A percentile compares a stretch with the other conserved stretches of the same genome.
Evolutionary conservation across 2,888 invertebrate genomes (phyloP).

Genomic region (Thecocarcelia acutangulata): DNA sequence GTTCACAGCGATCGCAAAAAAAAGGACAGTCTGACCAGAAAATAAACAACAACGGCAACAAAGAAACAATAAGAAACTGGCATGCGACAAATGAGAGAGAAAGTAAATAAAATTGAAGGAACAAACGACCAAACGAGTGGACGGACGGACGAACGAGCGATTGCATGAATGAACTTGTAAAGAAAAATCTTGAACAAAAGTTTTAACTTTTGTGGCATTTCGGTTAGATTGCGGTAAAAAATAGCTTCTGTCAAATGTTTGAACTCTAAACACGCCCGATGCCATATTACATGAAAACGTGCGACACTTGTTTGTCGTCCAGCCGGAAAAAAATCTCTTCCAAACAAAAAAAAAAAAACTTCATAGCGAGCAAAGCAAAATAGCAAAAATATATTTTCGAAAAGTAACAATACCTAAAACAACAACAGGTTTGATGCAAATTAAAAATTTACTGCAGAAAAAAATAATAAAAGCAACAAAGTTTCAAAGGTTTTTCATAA

Average conservation of each 20-base stretch:
- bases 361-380: slow-evolving; percentile 4
- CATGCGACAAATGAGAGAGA: slow-evolving; percentile 63
- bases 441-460: slow-evolving; percentile 35
- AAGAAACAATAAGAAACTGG: slow-evolving; percentile 36
- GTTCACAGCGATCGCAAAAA: slow-evolving; percentile 17
- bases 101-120: slow-evolving; percentile 51
- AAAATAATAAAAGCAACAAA: slow-evolving; percentile 13
- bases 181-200: slow-evolving; percentile 50
- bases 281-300: slow-evolving; percentile 60
- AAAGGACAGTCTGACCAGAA: slow-evolving; percentile 33
- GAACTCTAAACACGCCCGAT: slow-evolving; percentile 64
- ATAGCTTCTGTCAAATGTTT: slow-evolving; percentile 64
- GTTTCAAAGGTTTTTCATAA: slow-evolving; percentile 23
- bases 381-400: background rate
- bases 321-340: slow-evolving; percentile 24
- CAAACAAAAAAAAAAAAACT: background rate
- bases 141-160: background rate
- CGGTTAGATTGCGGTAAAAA: slow-evolving; percentile 51
- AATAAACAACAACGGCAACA: slow-evolving; percentile 14
- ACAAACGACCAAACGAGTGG: slow-evolving; percentile 22
- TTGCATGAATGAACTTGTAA: slow-evolving; percentile 40
- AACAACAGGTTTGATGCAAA: slow-evolving; percentile 37
- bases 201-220: slow-evolving; percentile 31
- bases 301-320: slow-evolving; percentile 61
- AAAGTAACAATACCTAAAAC: slow-evolving; percentile 21